Base-by-base conservation (phyloP, 2,888 invertebrate species). In the Lepas anatifera region DNA sequence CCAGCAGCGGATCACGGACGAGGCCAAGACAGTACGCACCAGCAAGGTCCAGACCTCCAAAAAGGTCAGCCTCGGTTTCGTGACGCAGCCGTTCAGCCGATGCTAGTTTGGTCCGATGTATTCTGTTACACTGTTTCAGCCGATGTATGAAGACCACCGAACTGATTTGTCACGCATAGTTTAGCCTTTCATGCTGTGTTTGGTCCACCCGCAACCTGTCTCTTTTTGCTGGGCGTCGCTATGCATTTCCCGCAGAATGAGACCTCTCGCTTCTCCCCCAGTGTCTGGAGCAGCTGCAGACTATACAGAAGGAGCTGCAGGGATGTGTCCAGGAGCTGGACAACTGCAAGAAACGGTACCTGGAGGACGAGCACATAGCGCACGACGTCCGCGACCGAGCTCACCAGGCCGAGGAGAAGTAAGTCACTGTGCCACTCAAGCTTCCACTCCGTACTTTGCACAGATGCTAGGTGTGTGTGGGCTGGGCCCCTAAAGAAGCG, bases 381-480 rank as follows among this genome's bases (percentile, higher is more conserved):
- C 93, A 95, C 78, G 96, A 96, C 78, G 95, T 95, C 3, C 84
- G 96, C 48, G 92, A 93, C 80, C 97, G 96, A 78, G 94, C 95
- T 72, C 89, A 90, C 77, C 95, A 95, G 76, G 95, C 95, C 72
- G 95, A 96, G 80, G 95, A 95, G 81, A 96, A 73, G 73, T 74
- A 58, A 70, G 73, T 58, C 7, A 3, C 41, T n/a, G n/a, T n/a
- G n/a, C n/a, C n/a, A n/a, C n/a, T n/a, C n/a, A n/a, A n/a, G n/a
- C n/a, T n/a, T n/a, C n/a, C 7, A 52, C n/a, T 48, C 39, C 25
- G n/a, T 71, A 18, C 43, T 41, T 70, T 69, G 18, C 25, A 70
- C 69, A 27, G 29, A 69, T 69, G 25, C 35, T 25, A n/a, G n/a
- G n/a, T n/a, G n/a, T n/a, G n/a, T n/a, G n/a, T n/a, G n/a, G n/a